Evolutionary conservation across 2,113 vertebrate genomes (phyloP), one percentile per base, ranked within the genome.

Genomic region (Malurus alboscapulatus): DNA sequence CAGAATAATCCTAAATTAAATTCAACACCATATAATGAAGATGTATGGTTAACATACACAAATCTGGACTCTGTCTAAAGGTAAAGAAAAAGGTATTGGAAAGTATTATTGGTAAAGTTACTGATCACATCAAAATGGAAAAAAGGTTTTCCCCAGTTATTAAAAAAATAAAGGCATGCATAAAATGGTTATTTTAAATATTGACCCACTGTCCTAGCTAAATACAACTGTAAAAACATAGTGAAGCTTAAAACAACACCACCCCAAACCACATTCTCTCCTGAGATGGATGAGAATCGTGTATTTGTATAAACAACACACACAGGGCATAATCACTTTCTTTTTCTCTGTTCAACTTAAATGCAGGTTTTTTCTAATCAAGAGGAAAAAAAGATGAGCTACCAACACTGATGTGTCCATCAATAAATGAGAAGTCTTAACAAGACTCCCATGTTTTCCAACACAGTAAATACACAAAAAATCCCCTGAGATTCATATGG

Each of bases 1-100:
- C 54, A 86, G 83, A 95, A 89, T 63, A 73, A 92, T 80, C 82
- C 71, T 53, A 55, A 29, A 92, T 71, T 82, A 79, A 84, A 84
- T 14, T 80, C 84, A 88, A 84, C 10, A 36, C 6, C 44, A 38
- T 11, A 19, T 38, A 74, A 13, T 8, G 6, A 91, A 65, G 29
- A 38, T 50, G 20, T n/a, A n/a, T 48, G 63, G 93, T 87, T 92
- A 96, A 87, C 8, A 50, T 2, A 67, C 14, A 63, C 47, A 72
- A 93, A 93, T 95, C 10, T 10, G 61, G 34, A 83, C 88, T 55
- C 57, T 54, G 32, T 40, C 36, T 92, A 84, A 86, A 85, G 4
- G 32, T 47, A 32, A 59, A 73, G 45, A 83, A 95, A 90, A 86
- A 87, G 45, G 36, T 50, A 75, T 36, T 77, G 57, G 87, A 87